These are phyloP conservation scores for Apoda limacodes DNA, from an alignment of 2,888 invertebrate genomes.

Conservation along the genomic window DNA sequence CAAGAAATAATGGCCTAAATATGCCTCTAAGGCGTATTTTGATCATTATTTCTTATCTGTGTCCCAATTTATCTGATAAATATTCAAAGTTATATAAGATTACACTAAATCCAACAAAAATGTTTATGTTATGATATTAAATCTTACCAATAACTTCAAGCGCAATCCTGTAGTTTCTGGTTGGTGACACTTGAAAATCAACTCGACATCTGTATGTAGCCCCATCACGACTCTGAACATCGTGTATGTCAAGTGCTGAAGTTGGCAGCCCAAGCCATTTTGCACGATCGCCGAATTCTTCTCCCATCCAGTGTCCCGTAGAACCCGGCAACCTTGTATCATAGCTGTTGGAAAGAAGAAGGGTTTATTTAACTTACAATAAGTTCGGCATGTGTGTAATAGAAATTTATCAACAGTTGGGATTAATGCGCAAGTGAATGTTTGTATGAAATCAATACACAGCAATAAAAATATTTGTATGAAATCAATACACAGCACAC, in stretches of 20 bases:
- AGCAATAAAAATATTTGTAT: no score
- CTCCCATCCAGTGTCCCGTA: conserved; percentile 55
- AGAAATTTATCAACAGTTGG: no score
- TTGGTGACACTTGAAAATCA: conserved; percentile 74
- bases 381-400: background rate
- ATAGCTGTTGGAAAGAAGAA: conserved; percentile 41
- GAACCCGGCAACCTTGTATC: conserved; percentile 48
- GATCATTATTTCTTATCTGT: no score
- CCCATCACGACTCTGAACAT: conserved; percentile 43
- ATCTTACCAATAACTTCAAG: conserved; percentile 80
- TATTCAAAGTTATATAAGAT: no score
- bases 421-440: no score
- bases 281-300: conserved; percentile 74
- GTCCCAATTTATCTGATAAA: no score
- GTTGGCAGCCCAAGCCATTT: conserved; percentile 67
- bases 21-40: no score
- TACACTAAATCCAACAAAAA: no score
- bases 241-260: conserved; percentile 38
- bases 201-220: conserved; percentile 55
- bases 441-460: no score
- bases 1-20: no score
- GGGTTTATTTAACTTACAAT: conserved; percentile 6
- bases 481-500: no score
- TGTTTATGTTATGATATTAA: no score
- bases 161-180: conserved; percentile 79